These are phyloP conservation scores for Catharus ustulatus DNA, from an alignment of 2,797 vertebrate genomes.

Conservation along the genomic window DNA sequence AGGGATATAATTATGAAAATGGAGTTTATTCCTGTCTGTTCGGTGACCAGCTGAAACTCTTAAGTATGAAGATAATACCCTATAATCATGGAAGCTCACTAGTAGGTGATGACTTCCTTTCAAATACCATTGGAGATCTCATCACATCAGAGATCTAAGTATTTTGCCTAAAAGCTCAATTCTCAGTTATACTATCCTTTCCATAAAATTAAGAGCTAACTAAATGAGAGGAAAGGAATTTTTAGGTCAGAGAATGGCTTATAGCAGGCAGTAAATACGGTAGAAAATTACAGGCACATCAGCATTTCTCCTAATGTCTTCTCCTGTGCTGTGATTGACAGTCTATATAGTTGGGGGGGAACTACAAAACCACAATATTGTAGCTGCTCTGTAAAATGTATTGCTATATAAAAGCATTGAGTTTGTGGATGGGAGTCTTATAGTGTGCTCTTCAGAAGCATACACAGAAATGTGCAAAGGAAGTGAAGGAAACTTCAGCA, in stretches of 20 bases:
- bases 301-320: not conserved
- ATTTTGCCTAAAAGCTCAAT: not conserved
- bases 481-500: not conserved
- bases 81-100: not conserved
- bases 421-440: not conserved
- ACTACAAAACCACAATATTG: not conserved
- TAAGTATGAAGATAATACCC: not conserved
- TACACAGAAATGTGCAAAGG: accelerated
- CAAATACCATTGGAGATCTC: not conserved
- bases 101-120: not conserved
- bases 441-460: not conserved
- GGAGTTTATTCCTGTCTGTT: not conserved
- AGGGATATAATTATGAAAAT: not conserved
- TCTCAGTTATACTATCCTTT: not conserved
- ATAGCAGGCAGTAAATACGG: not conserved
- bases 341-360: not conserved
- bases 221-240: not conserved
- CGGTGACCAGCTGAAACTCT: not conserved
- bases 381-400: not conserved
- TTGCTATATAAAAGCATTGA: not conserved
- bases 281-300: not conserved
- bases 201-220: not conserved
- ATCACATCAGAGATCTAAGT: not conserved
- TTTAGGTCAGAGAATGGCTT: not conserved
- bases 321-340: not conserved